A percentile compares a stretch with the other conserved stretches of the same genome.
Conservation (phyloP, 2,888 invertebrate genomes). For the Osmoderma eremita region DNA sequence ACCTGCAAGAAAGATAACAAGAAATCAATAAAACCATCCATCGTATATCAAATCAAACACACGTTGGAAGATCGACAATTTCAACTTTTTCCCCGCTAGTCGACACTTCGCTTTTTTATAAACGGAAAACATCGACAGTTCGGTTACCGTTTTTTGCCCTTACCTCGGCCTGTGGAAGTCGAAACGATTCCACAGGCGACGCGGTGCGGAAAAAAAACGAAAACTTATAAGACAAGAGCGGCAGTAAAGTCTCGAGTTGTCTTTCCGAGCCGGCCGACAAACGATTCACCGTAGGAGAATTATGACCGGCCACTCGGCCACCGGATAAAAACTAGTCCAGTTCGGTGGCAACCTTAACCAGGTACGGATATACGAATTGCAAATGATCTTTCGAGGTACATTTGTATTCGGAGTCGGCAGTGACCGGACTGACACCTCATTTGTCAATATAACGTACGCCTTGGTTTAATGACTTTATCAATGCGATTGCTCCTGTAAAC, state of each 20-base stretch:
- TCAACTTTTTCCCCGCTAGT: not conserved
- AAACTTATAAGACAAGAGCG: slow-evolving; percentile 22
- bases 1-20: slow-evolving; percentile 2
- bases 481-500: not conserved
- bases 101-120: not conserved
- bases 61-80: not conserved
- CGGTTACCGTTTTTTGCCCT: too few relatives aligned
- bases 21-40: not conserved
- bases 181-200: too few relatives aligned
- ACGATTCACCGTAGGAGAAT: slow-evolving; percentile 46
- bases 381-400: slow-evolving; percentile 59
- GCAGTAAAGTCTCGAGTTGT: slow-evolving; percentile 27
- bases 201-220: not conserved
- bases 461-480: slow-evolving; percentile 58
- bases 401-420: slow-evolving; percentile 63
- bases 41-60: slow-evolving; percentile 2
- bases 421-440: slow-evolving; percentile 62
- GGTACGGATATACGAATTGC: slow-evolving; percentile 58
- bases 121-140: not conserved
- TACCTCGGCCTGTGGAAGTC: too few relatives aligned
- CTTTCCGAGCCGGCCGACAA: slow-evolving; percentile 14
- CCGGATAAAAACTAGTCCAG: slow-evolving; percentile 58
- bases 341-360: slow-evolving; percentile 39
- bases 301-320: slow-evolving; percentile 43
- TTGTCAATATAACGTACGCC: slow-evolving; percentile 63